Evolutionary conservation across 2,113 vertebrate species (phyloP).

Genomic region (Anarhynchus alexandrinus): DNA sequence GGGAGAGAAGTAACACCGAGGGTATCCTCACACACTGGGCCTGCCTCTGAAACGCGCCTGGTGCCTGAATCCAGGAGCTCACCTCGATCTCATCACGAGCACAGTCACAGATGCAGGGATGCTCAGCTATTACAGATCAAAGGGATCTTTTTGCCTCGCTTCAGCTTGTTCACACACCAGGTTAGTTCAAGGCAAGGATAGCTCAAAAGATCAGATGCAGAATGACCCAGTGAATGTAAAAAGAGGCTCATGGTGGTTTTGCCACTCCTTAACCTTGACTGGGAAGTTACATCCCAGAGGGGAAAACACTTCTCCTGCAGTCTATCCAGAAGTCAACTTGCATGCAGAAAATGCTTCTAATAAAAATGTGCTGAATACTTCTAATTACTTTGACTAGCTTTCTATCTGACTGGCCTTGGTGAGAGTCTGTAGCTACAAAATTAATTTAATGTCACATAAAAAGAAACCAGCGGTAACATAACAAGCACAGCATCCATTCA

Average conservation of each 20-base stretch:
- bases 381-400: not conserved
- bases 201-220: not conserved
- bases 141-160: not conserved
- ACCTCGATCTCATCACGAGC: not conserved
- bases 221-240: not conserved
- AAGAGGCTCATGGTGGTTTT: not conserved
- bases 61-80: not conserved
- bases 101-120: not conserved
- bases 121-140: not conserved
- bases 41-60: not conserved
- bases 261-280: not conserved
- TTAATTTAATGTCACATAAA: not conserved
- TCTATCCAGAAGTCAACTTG: not conserved
- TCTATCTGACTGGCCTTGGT: not conserved
- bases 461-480: not conserved
- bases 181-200: not conserved
- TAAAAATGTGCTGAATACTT: not conserved
- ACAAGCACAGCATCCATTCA: not conserved
- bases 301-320: not conserved
- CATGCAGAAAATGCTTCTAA: not conserved
- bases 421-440: not conserved
- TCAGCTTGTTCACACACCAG: not conserved
- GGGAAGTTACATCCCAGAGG: not conserved
- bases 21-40: not conserved
- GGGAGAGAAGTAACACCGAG: not conserved